phyloP scores from a whole-genome alignment of 2,113 vertebrate species.

The Ciconia stormi region DNA sequence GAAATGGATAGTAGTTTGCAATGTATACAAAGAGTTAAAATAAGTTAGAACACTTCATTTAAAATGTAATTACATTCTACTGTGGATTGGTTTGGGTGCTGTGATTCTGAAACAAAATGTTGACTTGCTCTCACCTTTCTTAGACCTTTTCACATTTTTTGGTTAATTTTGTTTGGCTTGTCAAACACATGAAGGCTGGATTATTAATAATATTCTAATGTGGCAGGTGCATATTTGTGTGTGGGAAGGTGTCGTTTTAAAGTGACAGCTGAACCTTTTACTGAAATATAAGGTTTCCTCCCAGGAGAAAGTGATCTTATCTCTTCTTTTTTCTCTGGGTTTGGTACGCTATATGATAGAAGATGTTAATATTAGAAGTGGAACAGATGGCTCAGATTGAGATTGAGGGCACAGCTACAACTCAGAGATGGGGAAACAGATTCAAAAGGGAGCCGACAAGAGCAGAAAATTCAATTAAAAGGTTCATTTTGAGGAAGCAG shows the following conservation, averaged over 20 bases:
- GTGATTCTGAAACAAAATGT: conserved; percentile 19
- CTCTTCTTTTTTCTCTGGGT: not conserved
- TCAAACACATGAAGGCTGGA: conserved; percentile 33
- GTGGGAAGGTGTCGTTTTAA: conserved; percentile 50
- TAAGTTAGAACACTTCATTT: conserved; percentile 4
- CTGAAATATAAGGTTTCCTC: conserved; percentile 45
- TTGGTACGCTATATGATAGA: not conserved
- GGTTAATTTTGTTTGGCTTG: conserved; percentile 53
- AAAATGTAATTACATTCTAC: conserved; percentile 9
- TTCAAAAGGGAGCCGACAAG: conserved; percentile 14
- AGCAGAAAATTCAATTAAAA: conserved; percentile 61
- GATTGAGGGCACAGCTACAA: conserved; percentile 15
- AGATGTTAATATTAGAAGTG: conserved; percentile 54
- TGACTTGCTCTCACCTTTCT: conserved; percentile 37
- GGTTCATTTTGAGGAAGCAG: conserved; percentile 42
- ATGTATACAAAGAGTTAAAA: not conserved
- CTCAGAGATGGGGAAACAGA: conserved; percentile 11
- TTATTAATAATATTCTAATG: conserved; percentile 65
- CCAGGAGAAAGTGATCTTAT: conserved; percentile 33
- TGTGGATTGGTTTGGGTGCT: not conserved
- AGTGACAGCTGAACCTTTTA: conserved; percentile 54
- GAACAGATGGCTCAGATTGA: conserved; percentile 60
- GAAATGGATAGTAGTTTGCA: not conserved
- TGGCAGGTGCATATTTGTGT: conserved; percentile 46
- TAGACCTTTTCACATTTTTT: conserved; percentile 29